These are phyloP conservation scores for Gallinago paraguaiae DNA, from an alignment of 2,113 vertebrate genomes.

Conservation along the genomic window DNA sequence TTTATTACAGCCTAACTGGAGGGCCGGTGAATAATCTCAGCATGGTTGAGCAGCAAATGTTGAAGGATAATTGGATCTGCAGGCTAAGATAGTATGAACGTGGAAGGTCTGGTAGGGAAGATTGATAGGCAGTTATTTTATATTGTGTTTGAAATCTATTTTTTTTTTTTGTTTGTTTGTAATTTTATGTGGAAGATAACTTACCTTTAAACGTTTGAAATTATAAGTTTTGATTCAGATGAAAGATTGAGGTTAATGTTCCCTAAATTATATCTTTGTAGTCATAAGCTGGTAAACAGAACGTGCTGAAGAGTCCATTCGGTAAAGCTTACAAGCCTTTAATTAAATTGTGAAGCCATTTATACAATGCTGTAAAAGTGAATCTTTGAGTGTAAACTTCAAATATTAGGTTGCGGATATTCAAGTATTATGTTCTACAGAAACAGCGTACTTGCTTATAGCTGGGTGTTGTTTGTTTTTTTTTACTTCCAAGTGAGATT, in stretches of 20 bases:
- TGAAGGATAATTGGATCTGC: constrained; percentile 75
- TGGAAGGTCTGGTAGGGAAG: constrained; percentile 51
- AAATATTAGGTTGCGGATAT: not conserved
- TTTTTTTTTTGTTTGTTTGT: constrained; percentile 20
- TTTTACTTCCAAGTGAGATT: not conserved
- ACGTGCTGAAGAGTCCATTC: not conserved
- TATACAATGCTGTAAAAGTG: not conserved
- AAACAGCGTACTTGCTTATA: not conserved
- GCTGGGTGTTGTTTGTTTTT: not conserved
- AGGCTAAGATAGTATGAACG: constrained; percentile 54
- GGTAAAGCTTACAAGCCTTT: not conserved
- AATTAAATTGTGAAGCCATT: constrained; percentile 21
- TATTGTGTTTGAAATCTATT: constrained; percentile 22
- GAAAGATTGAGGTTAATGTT: constrained; percentile 38
- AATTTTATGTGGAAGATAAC: constrained; percentile 27
- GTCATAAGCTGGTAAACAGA: not conserved
- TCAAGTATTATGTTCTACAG: not conserved
- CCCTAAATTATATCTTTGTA: constrained; percentile 18
- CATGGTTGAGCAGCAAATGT: constrained; percentile 75
- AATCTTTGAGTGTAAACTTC: not conserved
- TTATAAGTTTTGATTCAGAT: constrained; percentile 2
- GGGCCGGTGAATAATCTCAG: constrained; percentile 69
- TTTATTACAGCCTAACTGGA: constrained; percentile 75
- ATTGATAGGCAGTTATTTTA: constrained; percentile 66
- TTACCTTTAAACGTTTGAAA: constrained; percentile 29